These are phyloP conservation scores for Reticulitermes lucifugus DNA, from an alignment of 2,888 invertebrate species.

Conservation along the genomic window DNA sequence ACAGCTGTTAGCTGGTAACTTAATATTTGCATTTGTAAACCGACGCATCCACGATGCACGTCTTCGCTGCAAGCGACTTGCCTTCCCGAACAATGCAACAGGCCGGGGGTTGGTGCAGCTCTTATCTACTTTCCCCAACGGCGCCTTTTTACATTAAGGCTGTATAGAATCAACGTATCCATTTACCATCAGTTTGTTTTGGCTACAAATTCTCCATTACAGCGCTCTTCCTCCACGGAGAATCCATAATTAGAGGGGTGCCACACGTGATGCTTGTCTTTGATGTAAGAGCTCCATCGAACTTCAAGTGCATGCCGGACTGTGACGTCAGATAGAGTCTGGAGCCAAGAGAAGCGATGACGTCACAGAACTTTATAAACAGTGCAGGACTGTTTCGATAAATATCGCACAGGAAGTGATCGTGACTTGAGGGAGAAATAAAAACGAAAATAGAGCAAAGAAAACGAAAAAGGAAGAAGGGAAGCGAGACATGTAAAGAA, in stretches of 20 bases:
- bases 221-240: background rate
- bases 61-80: too few relatives aligned
- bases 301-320: slow-evolving; percentile 7
- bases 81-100: too few relatives aligned
- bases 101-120: too few relatives aligned
- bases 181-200: background rate
- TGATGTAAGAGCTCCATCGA: slow-evolving; percentile 5
- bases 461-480: too few relatives aligned
- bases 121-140: too few relatives aligned
- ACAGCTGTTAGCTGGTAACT: too few relatives aligned
- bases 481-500: too few relatives aligned
- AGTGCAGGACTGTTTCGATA: slow-evolving; percentile 10
- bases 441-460: too few relatives aligned
- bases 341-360: slow-evolving; percentile 29
- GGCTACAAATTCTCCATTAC: background rate
- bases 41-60: too few relatives aligned
- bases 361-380: slow-evolving; percentile 6
- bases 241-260: slow-evolving; percentile 7
- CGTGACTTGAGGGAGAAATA: background rate
- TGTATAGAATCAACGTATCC: background rate
- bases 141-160: too few relatives aligned
- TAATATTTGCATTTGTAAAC: too few relatives aligned
- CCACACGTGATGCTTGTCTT: slow-evolving; percentile 1
- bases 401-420: background rate
- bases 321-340: slow-evolving; percentile 19